Conservation (phyloP, 1,140 invertebrate species). For the Lordiphosa clarofinis region DNA sequence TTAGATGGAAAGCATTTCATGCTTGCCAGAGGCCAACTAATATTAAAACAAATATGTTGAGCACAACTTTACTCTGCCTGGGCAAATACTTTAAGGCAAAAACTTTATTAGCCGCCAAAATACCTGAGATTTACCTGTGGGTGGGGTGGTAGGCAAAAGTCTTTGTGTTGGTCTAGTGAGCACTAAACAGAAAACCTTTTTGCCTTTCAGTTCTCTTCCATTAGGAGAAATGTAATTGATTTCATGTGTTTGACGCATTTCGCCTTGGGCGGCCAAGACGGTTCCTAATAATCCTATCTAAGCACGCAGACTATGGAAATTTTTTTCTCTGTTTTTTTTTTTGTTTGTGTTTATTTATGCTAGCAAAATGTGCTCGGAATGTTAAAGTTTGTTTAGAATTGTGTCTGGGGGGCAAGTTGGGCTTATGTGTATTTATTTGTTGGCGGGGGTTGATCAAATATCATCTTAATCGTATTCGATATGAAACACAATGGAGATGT, state of each 20-base stretch:
- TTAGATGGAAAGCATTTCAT: conserved; percentile 51
- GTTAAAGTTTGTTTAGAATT: no score
- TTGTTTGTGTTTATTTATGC: no score
- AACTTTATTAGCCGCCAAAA: conserved; percentile 73
- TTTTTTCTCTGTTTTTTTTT: not conserved
- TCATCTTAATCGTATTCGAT: not conserved
- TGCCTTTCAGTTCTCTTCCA: not conserved
- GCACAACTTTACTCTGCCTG: conserved; percentile 19
- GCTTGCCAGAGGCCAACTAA: conserved; percentile 58
- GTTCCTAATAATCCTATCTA: conserved; percentile 51
- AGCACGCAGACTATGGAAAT: conserved; percentile 50
- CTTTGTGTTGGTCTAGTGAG: conserved; percentile 14
- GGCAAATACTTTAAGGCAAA: conserved; percentile 67
- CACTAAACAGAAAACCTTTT: conserved; percentile 26
- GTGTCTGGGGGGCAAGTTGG: no score
- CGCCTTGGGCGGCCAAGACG: conserved; percentile 17
- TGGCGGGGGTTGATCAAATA: no score
- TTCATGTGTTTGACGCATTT: conserved; percentile 72
- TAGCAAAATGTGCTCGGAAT: no score
- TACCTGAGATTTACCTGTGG: conserved; percentile 65
- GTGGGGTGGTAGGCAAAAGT: conserved; percentile 19
- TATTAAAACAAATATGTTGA: conserved; percentile 71
- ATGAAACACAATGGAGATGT: no score
- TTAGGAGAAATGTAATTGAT: conserved; percentile 63
- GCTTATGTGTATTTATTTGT: no score